phyloP scores from a whole-genome alignment of 2,113 vertebrate species.

The Muscicapa adusta region DNA sequence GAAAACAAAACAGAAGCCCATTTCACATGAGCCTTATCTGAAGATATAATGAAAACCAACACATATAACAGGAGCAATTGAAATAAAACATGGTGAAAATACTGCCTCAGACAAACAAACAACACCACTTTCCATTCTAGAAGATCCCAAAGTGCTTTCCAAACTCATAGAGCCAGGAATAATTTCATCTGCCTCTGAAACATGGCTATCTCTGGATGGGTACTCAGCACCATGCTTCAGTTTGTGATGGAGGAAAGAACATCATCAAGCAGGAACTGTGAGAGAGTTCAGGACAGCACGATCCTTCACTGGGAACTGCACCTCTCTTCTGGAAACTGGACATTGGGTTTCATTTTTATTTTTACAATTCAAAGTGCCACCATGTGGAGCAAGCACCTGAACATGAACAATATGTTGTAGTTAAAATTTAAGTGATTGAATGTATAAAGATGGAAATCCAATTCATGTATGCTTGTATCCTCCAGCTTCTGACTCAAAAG shows the following conservation, averaged over 20 bases:
- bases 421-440: not conserved
- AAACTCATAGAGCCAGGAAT: not conserved
- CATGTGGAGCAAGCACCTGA: not conserved
- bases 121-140: not conserved
- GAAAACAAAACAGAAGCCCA: constrained; percentile 20
- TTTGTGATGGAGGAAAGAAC: not conserved
- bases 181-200: not conserved
- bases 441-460: not conserved
- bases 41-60: not conserved
- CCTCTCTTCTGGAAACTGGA: not conserved
- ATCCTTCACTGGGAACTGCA: not conserved
- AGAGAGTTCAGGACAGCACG: not conserved
- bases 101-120: not conserved
- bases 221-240: not conserved
- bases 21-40: not conserved
- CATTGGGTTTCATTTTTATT: not conserved
- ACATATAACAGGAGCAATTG: not conserved
- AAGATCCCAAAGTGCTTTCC: not conserved
- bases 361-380: not conserved
- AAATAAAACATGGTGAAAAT: not conserved
- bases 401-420: accelerated
- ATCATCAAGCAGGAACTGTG: not conserved
- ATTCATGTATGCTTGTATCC: accelerated
- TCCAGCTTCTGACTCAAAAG: not conserved
- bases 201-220: not conserved